These are phyloP conservation scores for Progne subis DNA, from an alignment of 2,113 vertebrate species.

Conservation along the genomic window DNA sequence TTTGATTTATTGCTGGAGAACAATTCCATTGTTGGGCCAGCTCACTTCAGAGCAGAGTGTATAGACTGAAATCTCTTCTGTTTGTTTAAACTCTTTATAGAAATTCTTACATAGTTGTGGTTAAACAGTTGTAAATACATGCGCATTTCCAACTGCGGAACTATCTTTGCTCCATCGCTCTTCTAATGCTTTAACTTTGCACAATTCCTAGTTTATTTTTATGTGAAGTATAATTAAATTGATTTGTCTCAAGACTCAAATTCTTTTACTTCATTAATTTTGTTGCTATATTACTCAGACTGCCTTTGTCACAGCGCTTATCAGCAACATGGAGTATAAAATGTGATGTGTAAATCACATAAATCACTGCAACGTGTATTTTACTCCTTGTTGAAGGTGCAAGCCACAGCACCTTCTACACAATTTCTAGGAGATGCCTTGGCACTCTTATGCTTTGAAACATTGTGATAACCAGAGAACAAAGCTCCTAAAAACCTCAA, in stretches of 20 bases:
- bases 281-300: neutral
- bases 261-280: neutral
- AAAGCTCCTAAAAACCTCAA: neutral
- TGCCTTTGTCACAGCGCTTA: neutral
- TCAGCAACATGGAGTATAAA: neutral
- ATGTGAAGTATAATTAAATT: neutral
- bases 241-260: neutral
- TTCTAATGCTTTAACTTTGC: neutral
- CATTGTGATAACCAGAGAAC: neutral
- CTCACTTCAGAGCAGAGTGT: neutral
- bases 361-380: neutral
- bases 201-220: neutral
- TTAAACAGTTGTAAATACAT: conserved; percentile 20
- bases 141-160: neutral
- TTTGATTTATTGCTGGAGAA: conserved; percentile 38
- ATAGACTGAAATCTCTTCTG: neutral
- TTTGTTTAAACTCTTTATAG: conserved; percentile 45
- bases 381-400: neutral
- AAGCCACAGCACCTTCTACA: neutral
- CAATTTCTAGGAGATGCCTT: neutral
- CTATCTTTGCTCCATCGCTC: neutral
- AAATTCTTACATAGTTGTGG: conserved; percentile 18
- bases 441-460: neutral
- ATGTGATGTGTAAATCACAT: neutral
- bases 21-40: neutral